Conservation (phyloP, 2,888 invertebrate species). For the Spisula solida region DNA sequence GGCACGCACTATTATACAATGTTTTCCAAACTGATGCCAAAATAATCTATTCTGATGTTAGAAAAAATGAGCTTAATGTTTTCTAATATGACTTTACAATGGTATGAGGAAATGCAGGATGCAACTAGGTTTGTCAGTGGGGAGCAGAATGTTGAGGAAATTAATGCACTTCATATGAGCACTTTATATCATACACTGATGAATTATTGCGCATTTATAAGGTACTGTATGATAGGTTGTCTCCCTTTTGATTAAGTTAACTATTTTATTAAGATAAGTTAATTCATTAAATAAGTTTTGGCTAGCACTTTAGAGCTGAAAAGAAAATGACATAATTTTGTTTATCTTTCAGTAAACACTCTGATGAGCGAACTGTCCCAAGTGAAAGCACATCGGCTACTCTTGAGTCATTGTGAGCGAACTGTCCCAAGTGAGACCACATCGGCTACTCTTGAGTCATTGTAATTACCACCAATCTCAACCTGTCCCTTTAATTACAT, state of each 20-base stretch:
- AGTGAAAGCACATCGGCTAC: not conserved
- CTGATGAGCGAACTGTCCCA: not conserved
- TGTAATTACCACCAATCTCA: not conserved
- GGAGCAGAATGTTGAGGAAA: not conserved
- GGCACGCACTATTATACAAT: not conserved
- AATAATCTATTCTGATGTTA: constrained; percentile 16
- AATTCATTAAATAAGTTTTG: not conserved
- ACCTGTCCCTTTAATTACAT: not conserved
- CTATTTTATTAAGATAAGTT: not conserved
- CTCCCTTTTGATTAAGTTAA: not conserved
- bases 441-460: not conserved
- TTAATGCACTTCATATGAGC: not conserved
- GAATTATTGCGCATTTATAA: not conserved
- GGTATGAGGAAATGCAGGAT: not conserved
- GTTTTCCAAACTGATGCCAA: constrained; percentile 7
- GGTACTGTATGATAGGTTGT: not conserved
- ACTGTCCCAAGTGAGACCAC: not conserved
- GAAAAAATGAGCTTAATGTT: not conserved
- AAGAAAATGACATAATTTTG: not conserved
- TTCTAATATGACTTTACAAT: constrained; percentile 12
- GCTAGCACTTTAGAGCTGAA: not conserved
- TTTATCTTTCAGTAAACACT: not conserved
- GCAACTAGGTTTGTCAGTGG: constrained; percentile 8
- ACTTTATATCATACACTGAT: not conserved
- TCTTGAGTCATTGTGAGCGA: not conserved